Percentiles rank a stretch among this genome's conserved stretches.
phyloP scores from a whole-genome alignment of 2,797 vertebrate species.

The Gymnopithys bicolor region DNA sequence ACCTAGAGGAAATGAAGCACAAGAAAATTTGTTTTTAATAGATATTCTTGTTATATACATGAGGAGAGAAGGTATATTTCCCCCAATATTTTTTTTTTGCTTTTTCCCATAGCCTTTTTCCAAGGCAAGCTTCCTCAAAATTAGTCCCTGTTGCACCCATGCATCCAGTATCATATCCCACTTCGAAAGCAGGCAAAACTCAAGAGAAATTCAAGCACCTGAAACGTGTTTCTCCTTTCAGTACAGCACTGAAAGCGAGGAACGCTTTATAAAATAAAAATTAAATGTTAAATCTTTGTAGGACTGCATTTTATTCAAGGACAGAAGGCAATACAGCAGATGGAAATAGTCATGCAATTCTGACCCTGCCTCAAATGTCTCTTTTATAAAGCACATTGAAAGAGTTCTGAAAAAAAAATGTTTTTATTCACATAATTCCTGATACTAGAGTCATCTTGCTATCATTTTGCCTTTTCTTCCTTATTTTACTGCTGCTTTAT shows the following conservation, averaged over 20 bases:
- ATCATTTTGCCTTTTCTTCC: background rate
- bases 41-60: background rate
- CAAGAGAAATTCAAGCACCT: background rate
- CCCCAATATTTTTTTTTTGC: fast-evolving
- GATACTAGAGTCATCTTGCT: background rate
- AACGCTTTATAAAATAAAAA: background rate
- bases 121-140: background rate
- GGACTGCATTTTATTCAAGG: background rate
- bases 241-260: background rate
- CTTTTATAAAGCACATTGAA: background rate
- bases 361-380: background rate
- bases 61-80: background rate
- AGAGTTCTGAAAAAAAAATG: fast-evolving
- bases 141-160: background rate
- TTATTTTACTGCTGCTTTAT: background rate
- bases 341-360: background rate
- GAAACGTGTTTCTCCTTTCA: background rate
- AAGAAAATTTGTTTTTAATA: background rate
- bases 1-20: background rate
- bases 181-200: background rate
- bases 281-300: background rate
- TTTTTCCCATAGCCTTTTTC: background rate
- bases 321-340: background rate
- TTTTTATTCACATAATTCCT: background rate
- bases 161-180: background rate